phyloP scores from a whole-genome alignment of 2,888 invertebrate species.

The Leptopterna dolabrata region DNA sequence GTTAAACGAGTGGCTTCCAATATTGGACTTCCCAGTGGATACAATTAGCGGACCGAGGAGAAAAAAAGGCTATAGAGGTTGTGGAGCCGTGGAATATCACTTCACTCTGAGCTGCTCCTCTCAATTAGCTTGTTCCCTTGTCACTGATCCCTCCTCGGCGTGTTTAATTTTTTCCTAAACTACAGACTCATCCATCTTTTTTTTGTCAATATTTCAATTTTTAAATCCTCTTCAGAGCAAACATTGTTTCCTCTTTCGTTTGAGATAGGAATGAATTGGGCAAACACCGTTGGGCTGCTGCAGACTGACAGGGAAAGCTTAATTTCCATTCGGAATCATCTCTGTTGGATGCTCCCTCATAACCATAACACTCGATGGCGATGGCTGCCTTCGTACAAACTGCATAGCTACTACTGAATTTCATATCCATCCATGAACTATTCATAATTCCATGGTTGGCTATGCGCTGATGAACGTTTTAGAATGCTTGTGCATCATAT shows the following conservation, averaged over 20 bases:
- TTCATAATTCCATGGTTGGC: no score
- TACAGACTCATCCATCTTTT: neutral
- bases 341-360: no score
- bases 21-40: neutral
- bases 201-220: neutral
- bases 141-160: neutral
- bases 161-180: neutral
- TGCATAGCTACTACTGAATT: no score
- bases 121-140: neutral
- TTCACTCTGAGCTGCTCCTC: neutral
- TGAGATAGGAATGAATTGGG: neutral
- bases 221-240: neutral
- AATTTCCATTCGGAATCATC: no score
- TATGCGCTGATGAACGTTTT: no score
- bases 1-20: constrained; percentile 1
- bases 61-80: neutral
- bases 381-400: no score
- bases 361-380: no score
- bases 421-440: no score
- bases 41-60: neutral
- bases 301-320: no score
- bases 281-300: neutral
- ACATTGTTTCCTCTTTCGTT: neutral
- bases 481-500: no score
- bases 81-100: neutral